Base-by-base conservation (phyloP, 2,888 invertebrate genomes). In the Sarcophaga subvicina region DNA sequence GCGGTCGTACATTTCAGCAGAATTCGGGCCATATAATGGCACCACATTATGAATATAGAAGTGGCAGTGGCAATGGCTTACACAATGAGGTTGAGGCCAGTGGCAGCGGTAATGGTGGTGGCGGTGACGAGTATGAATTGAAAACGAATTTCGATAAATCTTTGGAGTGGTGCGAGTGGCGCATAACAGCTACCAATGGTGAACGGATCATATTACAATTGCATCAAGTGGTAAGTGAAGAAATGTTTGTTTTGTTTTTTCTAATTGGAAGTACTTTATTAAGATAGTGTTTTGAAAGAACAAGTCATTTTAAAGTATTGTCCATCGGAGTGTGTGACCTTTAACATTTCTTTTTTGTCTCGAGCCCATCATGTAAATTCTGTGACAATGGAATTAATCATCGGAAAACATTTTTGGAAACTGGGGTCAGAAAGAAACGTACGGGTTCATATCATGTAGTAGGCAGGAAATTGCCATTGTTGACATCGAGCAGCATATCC, bases 101-200 rank as follows among this genome's bases (percentile, higher is more conserved):
- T 73, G 92, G 92, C 0, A 88, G 85, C 77, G 92, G 92, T 54
- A 3, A 22, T 22, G 22, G 22, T 22, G 22, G 5, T 54, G 54
- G 17, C 1, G 87, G 20, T 0, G 82, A 64, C 8, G 88, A 88
- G 11, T 76, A 71, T 69, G 82, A 84, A 22, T 14, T 62, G 5
- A 49, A 47, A 27, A 59, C 79, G 4, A 87, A 88, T 3, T 90
- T 89, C 60, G 90, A 90, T 54, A 89, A 88, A 37, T 89, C 90
- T 0, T 59, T 90, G 14, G 91, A 90, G 67, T 80, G 87, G 8
- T 99, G 99, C 93, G 98, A 98, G 93, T 99, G 99, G 99, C 95
- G 99, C 69, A 98, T 99, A 88, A 98, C 98, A 0, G 99, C 99
- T 0, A 99, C 99, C 0, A 98, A 99, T 90, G 99, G 99, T 0